These are phyloP conservation scores for Lypha dubia DNA, from an alignment of 2,888 invertebrate genomes.

Conservation along the genomic window DNA sequence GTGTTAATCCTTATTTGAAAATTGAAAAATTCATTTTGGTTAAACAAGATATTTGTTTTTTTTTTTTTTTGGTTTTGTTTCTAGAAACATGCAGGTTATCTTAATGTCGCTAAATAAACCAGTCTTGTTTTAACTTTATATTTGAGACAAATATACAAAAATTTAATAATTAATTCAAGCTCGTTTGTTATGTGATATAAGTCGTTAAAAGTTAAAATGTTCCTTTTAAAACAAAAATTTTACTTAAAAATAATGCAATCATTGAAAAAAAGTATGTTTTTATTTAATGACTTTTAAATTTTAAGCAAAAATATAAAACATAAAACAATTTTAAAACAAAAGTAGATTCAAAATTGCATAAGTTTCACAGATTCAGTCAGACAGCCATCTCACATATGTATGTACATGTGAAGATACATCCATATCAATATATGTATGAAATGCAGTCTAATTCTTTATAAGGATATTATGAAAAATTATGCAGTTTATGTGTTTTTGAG, in stretches of 20 bases:
- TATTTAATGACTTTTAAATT: slow-evolving; percentile 29
- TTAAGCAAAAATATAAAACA: slow-evolving; percentile 22
- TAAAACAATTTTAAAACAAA: slow-evolving; percentile 9
- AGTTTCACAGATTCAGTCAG: background rate
- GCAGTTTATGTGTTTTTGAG: background rate
- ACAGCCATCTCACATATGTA: background rate
- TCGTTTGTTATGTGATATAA: slow-evolving; percentile 36
- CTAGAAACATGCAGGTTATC: slow-evolving; percentile 33
- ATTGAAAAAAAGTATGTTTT: slow-evolving; percentile 14
- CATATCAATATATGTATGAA: too few relatives aligned
- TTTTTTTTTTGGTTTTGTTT: slow-evolving; percentile 18
- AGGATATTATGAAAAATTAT: background rate
- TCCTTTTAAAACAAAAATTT: slow-evolving; percentile 6
- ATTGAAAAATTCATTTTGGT: background rate
- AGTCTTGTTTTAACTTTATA: slow-evolving; percentile 34
- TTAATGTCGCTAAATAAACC: slow-evolving; percentile 35
- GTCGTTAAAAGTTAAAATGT: slow-evolving; percentile 13
- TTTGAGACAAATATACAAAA: slow-evolving; percentile 7
- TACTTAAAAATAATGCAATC: slow-evolving; percentile 13
- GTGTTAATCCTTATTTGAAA: background rate
- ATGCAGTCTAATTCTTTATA: background rate
- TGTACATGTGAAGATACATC: background rate
- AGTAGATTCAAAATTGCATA: slow-evolving; percentile 18
- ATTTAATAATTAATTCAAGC: slow-evolving; percentile 26
- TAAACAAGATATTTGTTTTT: slow-evolving; percentile 25